Evolutionary conservation across 2,888 invertebrate genomes (phyloP).

Genomic region (Dichetophora obliterata): DNA sequence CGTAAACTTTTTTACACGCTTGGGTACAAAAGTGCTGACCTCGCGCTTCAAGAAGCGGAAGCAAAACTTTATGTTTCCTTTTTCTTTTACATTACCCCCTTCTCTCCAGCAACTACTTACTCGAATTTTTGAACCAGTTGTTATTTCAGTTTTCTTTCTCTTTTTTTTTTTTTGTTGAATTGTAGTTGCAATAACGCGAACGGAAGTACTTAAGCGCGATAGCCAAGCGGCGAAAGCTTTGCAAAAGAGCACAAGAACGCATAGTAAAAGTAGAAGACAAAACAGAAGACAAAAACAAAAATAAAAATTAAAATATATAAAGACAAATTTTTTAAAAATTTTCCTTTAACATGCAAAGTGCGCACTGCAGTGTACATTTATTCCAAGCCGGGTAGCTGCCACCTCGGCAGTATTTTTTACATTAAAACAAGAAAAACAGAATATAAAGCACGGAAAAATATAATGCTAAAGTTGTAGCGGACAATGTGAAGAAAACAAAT

Average conservation of each 20-base stretch:
- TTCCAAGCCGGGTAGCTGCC: not conserved
- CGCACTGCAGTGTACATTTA: not conserved
- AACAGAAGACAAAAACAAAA: not conserved
- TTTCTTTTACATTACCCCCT: not conserved
- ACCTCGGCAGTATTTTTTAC: not conserved
- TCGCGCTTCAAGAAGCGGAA: constrained; percentile 1
- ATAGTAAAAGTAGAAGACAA: too few species aligned
- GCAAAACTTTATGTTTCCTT: not conserved
- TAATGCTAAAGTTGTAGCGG: not conserved
- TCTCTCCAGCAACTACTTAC: not conserved
- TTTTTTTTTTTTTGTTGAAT: not conserved
- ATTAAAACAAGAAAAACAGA: not conserved
- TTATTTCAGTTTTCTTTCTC: not conserved
- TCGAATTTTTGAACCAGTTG: not conserved
- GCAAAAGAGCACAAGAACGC: not conserved
- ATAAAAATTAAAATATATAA: not conserved
- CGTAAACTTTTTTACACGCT: constrained; percentile 9
- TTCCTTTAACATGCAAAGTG: constrained; percentile 21
- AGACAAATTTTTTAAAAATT: not conserved
- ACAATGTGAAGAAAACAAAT: not conserved
- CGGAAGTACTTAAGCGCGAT: not conserved
- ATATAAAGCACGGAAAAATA: not conserved
- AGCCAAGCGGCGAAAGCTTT: not conserved
- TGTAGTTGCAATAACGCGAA: constrained; percentile 7
- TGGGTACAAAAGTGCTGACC: constrained; percentile 13